Base-by-base conservation (phyloP, 1,140 invertebrate genomes). In the Heliconius melpomene region DNA sequence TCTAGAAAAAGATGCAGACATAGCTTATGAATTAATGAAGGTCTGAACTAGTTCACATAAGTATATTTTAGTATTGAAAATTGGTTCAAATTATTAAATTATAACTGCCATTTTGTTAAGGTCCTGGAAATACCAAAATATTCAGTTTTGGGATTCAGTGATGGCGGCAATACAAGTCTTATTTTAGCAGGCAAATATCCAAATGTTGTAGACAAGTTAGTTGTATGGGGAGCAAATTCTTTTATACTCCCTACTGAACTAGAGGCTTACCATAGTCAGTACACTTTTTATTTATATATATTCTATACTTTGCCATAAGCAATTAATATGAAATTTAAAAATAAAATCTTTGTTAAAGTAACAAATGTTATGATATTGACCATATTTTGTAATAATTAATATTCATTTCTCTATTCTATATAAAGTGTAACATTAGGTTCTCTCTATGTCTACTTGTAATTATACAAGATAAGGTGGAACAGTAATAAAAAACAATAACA, bases 131-230 rank as follows among this genome's bases (percentile, higher is more conserved):
- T 96, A 54, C 85, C 94, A 1, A 96, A 96, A 85, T 98, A 96
- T 94, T 98, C 97, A 0, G 83, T 98, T 1, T 80, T 98, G 38
- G 98, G 98, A 0, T 99, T 98, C 97, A 98, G 97, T 93, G 98
- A 98, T 94, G 98, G 98, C 66, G 98, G 97, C 3, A 98, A 97
- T 54, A 96, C 97, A 9, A 96, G 96, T 7, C 93, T 98, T 70
- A 96, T 98, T 6, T 82, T 98, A 7, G 97, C 98, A 16, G 96
- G 96, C 1, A 96, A 96, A 54, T 96, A 96, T 90, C 96, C 96
- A 0, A 92, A 96, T 7, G 91, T 92, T 26, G 93, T 99, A 1
- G 91, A 96, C 5, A 98, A 97, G 85, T 89, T 98, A 50, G 96
- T 98, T 1, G 94, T 98, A 36, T 97, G 97, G 96, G 98, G 97